Evolutionary conservation across 2,888 invertebrate genomes (phyloP).

Genomic region (Actias luna): DNA sequence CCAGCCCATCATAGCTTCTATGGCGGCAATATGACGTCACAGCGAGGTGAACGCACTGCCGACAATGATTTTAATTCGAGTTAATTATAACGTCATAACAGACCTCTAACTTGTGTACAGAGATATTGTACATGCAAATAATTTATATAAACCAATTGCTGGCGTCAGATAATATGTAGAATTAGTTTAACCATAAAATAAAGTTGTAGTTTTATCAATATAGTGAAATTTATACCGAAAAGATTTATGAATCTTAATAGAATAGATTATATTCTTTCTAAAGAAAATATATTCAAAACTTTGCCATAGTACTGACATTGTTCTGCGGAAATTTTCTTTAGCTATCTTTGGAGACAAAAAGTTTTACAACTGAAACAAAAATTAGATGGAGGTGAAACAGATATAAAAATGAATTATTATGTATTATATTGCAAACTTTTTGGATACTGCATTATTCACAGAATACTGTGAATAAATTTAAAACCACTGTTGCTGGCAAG

Average conservation of each 20-base stretch:
- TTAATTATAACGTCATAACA: constrained; percentile 47
- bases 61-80: constrained; percentile 49
- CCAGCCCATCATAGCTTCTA: constrained; percentile 40
- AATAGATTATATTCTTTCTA: background rate
- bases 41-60: constrained; percentile 39
- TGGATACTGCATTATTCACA: no score
- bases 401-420: background rate
- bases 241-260: background rate
- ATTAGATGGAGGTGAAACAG: background rate
- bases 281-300: background rate
- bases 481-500: background rate
- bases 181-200: background rate
- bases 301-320: background rate
- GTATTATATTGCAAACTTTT: background rate
- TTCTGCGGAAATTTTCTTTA: background rate
- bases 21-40: constrained; percentile 39
- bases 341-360: constrained; percentile 11
- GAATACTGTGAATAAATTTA: background rate
- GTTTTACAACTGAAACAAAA: background rate
- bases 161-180: background rate
- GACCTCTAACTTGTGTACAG: background rate
- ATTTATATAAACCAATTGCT: background rate
- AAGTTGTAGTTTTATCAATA: no score
- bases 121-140: background rate
- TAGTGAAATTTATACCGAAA: background rate